Percentiles rank a stretch among this genome's conserved stretches.
Conservation (phyloP, 1,140 invertebrate species). For the Pseudomyrmex gracilis region DNA sequence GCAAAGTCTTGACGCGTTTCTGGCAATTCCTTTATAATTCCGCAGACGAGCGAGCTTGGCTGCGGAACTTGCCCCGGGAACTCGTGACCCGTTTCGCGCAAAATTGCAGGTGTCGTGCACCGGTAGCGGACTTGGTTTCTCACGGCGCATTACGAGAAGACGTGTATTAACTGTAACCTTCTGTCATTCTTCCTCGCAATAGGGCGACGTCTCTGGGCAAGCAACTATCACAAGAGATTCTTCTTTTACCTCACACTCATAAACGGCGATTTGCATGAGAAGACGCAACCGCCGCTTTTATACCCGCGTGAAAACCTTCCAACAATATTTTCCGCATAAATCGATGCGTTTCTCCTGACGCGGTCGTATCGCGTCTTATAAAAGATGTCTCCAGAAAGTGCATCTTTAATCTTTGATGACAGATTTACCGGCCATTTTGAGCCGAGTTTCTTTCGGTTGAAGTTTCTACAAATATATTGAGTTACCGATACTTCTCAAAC, state of each 20-base stretch:
- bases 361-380: slow-evolving; percentile 23
- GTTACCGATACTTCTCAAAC: slow-evolving; percentile 1
- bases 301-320: too few species aligned
- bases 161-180: slow-evolving; percentile 57
- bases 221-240: not conserved
- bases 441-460: not conserved
- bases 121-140: slow-evolving; percentile 43
- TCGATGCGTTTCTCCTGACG: slow-evolving; percentile 32
- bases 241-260: slow-evolving; percentile 27
- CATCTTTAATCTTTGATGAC: slow-evolving; percentile 54
- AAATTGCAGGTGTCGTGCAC: slow-evolving; percentile 56
- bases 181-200: slow-evolving; percentile 21
- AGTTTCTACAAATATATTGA: not conserved
- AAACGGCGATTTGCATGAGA: slow-evolving; percentile 50
- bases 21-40: slow-evolving; percentile 51
- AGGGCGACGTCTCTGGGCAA: not conserved
- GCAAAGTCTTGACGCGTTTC: not conserved
- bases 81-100: slow-evolving; percentile 42
- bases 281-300: slow-evolving; percentile 8
- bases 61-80: slow-evolving; percentile 30
- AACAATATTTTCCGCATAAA: slow-evolving; percentile 38
- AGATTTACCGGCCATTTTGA: slow-evolving; percentile 21
- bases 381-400: slow-evolving; percentile 35
- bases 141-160: slow-evolving; percentile 49
- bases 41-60: not conserved